These are phyloP conservation scores for Synanthedon tipuliformis DNA, from an alignment of 2,888 invertebrate species.

Conservation along the genomic window DNA sequence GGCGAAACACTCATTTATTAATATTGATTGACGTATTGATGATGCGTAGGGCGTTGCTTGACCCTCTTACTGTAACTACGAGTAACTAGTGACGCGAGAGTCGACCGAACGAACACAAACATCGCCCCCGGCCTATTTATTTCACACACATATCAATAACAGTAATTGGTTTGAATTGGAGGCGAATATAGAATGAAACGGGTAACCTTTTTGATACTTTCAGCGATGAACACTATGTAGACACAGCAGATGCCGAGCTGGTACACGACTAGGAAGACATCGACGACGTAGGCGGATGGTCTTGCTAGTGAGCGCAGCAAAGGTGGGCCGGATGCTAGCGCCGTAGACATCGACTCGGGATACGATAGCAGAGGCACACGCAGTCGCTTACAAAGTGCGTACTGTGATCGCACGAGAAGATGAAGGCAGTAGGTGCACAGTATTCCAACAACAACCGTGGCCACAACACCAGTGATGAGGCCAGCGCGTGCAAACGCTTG, in stretches of 20 bases:
- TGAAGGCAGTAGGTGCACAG: slow-evolving; percentile 91
- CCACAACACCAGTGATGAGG: slow-evolving; percentile 79
- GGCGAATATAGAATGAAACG: too few species aligned
- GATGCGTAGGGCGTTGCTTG: slow-evolving; percentile 4
- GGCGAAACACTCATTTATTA: background rate
- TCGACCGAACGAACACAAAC: too few species aligned
- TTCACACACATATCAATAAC: too few species aligned
- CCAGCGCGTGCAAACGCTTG: slow-evolving; percentile 91
- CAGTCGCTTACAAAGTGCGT: slow-evolving; percentile 69
- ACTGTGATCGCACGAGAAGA: slow-evolving; percentile 75
- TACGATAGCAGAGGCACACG: slow-evolving; percentile 83
- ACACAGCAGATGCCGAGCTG: slow-evolving; percentile 96
- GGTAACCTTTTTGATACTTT: slow-evolving; percentile 78
- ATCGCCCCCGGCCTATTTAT: too few species aligned
- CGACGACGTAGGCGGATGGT: slow-evolving; percentile 72
- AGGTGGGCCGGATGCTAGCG: slow-evolving; percentile 80
- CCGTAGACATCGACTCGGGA: slow-evolving; percentile 84
- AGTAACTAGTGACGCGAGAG: too few species aligned
- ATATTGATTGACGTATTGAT: slow-evolving; percentile 6
- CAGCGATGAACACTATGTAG: slow-evolving; percentile 92
- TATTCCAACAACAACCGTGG: slow-evolving; percentile 81
- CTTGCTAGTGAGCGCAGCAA: slow-evolving; percentile 72
- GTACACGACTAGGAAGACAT: slow-evolving; percentile 80
- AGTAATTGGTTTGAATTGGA: too few species aligned
- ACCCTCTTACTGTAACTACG: background rate